These are phyloP conservation scores for Drosophila nr. perissopoda DNA, from an alignment of 2,888 invertebrate genomes.

Conservation along the genomic window DNA sequence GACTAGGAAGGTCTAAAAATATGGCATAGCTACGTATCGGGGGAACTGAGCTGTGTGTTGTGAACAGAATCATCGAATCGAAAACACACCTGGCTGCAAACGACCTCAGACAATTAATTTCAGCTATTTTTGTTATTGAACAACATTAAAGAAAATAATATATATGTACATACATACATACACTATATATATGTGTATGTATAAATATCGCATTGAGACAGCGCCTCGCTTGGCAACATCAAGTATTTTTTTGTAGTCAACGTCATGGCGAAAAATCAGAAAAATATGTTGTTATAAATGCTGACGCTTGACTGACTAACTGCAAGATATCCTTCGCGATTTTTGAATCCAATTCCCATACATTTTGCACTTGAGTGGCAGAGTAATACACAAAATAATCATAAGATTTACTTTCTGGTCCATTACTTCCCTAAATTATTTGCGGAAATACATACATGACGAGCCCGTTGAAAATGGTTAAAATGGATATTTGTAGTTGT, in stretches of 20 bases:
- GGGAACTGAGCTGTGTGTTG: constrained; percentile 23
- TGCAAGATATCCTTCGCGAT: constrained; percentile 9
- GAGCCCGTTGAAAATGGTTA: no score
- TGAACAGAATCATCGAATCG: constrained; percentile 21
- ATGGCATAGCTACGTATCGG: constrained; percentile 46
- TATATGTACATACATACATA: background rate
- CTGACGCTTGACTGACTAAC: background rate
- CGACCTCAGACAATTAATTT: constrained; percentile 66
- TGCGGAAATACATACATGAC: no score
- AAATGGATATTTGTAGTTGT: background rate
- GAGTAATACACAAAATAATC: background rate
- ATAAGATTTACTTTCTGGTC: background rate
- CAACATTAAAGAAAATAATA: constrained; percentile 43
- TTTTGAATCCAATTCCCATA: background rate
- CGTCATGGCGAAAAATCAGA: constrained; percentile 48
- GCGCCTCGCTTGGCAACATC: constrained; percentile 56
- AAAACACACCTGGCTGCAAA: constrained; percentile 66
- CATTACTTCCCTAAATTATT: no score
- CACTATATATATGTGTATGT: background rate
- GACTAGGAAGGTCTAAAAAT: constrained; percentile 74
- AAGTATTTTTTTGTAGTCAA: constrained; percentile 53
- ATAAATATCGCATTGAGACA: constrained; percentile 13
- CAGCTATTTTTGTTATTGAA: constrained; percentile 44
- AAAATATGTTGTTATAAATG: constrained; percentile 18
- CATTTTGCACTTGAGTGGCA: background rate